Conservation (phyloP, 2,888 invertebrate species). For the Apantesis nais region DNA sequence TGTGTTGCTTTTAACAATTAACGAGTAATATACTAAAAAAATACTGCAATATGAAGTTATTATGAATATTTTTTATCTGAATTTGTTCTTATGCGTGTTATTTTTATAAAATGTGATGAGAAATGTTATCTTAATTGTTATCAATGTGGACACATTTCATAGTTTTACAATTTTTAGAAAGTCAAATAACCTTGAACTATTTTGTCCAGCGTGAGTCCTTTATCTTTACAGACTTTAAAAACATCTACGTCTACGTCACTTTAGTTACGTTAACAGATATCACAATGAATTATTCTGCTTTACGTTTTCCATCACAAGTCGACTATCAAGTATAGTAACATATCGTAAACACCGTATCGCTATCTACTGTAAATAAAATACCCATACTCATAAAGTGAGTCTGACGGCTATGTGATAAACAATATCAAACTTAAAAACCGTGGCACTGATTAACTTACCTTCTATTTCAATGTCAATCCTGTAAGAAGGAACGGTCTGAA, state of each 20-base stretch:
- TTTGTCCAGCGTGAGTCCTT: slow-evolving; percentile 51
- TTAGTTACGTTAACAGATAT: slow-evolving; percentile 35
- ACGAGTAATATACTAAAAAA: neutral
- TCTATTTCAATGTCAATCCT: neutral
- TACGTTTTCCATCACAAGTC: slow-evolving; percentile 33
- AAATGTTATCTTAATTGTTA: slow-evolving; percentile 8
- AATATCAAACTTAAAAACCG: slow-evolving; percentile 23
- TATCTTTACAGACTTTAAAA: slow-evolving; percentile 57
- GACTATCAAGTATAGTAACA: slow-evolving; percentile 44
- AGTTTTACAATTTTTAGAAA: slow-evolving; percentile 23
- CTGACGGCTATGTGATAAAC: slow-evolving; percentile 59
- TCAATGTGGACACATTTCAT: neutral
- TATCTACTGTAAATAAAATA: slow-evolving; percentile 59
- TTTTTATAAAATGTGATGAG: slow-evolving; percentile 1
- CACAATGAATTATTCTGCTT: slow-evolving; percentile 31
- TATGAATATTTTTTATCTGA: neutral
- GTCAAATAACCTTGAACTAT: slow-evolving; percentile 52
- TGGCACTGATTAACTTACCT: neutral
- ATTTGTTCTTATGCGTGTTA: neutral
- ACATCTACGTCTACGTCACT: slow-evolving; percentile 33
- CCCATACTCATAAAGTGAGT: slow-evolving; percentile 57
- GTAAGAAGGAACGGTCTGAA: neutral
- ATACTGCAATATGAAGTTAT: no score
- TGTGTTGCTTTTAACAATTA: neutral
- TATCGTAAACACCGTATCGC: slow-evolving; percentile 67